Evolutionary conservation across 2,113 vertebrate species (phyloP).

Genomic region (Caretta caretta): DNA sequence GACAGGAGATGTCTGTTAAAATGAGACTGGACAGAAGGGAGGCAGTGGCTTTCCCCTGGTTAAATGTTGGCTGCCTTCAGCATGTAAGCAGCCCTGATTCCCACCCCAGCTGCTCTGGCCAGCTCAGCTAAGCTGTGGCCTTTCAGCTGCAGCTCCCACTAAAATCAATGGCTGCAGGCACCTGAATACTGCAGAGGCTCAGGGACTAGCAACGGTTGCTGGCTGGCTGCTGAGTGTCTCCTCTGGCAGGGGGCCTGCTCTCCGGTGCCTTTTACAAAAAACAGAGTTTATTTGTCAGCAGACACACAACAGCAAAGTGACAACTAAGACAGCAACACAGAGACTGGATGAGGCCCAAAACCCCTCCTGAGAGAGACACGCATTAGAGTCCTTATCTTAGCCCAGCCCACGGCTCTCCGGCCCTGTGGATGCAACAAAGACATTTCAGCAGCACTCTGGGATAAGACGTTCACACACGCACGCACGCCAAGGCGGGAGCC

Average conservation of each 20-base stretch:
- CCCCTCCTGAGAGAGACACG: not conserved
- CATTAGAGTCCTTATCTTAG: not conserved
- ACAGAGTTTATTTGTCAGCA: not conserved
- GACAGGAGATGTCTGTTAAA: not conserved
- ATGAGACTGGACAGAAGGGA: not conserved
- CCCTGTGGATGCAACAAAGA: not conserved
- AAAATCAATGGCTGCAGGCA: not conserved
- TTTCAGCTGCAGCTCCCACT: not conserved
- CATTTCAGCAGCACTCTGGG: not conserved
- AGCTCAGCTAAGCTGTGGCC: not conserved
- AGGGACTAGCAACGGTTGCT: not conserved
- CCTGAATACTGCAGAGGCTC: not conserved
- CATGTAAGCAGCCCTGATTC: not conserved
- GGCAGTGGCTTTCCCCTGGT: not conserved
- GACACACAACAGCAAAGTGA: not conserved
- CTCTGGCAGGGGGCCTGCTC: rapidly evolving
- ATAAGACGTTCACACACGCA: too few species aligned
- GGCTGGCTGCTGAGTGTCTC: too few species aligned
- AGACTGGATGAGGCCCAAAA: not conserved
- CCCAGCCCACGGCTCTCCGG: not conserved
- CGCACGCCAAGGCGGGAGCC: too few species aligned
- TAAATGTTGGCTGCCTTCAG: not conserved
- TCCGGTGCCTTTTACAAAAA: not conserved
- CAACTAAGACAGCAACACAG: not conserved
- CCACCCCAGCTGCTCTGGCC: not conserved